Conservation (phyloP, 2,888 invertebrate genomes). For the Agrotis exclamationis region DNA sequence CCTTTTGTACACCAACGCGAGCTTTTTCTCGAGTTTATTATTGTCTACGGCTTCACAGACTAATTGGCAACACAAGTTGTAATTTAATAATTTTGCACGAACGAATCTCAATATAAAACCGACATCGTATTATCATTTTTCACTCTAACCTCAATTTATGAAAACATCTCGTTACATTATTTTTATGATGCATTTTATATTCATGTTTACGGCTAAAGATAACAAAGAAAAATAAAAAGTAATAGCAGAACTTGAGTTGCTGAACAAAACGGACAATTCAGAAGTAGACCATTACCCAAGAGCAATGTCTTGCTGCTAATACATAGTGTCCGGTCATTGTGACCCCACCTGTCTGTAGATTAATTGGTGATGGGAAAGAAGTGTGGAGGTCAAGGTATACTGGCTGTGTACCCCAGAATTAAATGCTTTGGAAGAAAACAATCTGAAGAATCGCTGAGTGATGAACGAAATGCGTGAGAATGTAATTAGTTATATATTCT, state of each 20-base stretch:
- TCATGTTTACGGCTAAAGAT: constrained; percentile 65
- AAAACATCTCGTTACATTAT: constrained; percentile 59
- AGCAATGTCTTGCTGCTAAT: constrained; percentile 71
- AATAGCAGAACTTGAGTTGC: constrained; percentile 65
- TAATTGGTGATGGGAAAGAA: constrained; percentile 69
- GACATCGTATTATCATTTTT: constrained; percentile 49
- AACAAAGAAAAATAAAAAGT: constrained; percentile 69
- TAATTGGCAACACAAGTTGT: constrained; percentile 50
- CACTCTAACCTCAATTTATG: constrained; percentile 53
- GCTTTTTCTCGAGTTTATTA: constrained; percentile 31
- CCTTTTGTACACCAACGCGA: constrained; percentile 12
- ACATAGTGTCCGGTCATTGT: constrained; percentile 70
- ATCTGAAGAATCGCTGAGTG: constrained; percentile 62
- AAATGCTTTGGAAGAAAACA: constrained; percentile 75
- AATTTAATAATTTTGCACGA: constrained; percentile 46
- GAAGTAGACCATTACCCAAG: constrained; percentile 66
- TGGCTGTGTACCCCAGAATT: constrained; percentile 65
- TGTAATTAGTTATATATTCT: constrained; percentile 52
- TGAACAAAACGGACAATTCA: constrained; percentile 59
- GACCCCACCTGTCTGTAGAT: constrained; percentile 75
- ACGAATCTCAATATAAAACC: constrained; percentile 41
- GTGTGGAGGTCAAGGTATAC: constrained; percentile 61
- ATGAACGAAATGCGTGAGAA: constrained; percentile 43
- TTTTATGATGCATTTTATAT: constrained; percentile 66
- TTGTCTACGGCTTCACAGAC: constrained; percentile 37